Evolutionary conservation across 2,888 invertebrate species (phyloP), one percentile per base, ranked within the genome.

Genomic region (Tanypteryx hageni): DNA sequence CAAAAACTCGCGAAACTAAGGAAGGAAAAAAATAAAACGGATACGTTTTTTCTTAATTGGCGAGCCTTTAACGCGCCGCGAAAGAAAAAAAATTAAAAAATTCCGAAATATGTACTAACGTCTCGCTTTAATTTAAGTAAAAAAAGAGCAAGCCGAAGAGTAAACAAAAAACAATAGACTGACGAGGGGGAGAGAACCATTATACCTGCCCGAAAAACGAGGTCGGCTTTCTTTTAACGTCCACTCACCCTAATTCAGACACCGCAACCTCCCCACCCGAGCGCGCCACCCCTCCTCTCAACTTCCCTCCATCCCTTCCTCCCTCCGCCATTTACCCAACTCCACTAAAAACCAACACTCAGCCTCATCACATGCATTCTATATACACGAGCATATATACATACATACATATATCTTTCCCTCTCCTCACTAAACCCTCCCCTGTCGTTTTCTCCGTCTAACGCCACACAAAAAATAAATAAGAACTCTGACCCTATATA

Each of bases 241-340:
- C 64, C 89, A 89, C 64, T 89, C 89, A 89, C 89, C 89, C 89
- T 89, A 44, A 89, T 89, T 68, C 89, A 61, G 86, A 58, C 61
- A 31, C 59, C 59, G 86, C 86, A 86, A 86, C 86, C 86, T 59
- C 59, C 18, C 22, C 85, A 9, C 9, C 85, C n/a, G 9, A 58
- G n/a, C 76, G 31, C 44, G 44, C n/a, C 59, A n/a, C n/a, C n/a
- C n/a, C n/a, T n/a, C n/a, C n/a, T n/a, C 31, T 4, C 31, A 11
- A 27, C 27, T 81, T 9, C 10, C 81, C 11, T 27, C 31, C 81
- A 9, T 10, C n/a, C n/a, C n/a, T n/a, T 22, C 59, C 13, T 61
- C 27, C 86, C 27, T 61, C 59, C 85, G 22, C 61, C 61, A 13
- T 59, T 27, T 44, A 44, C 82, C 82, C 11, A 31, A 61, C 56